These are phyloP conservation scores for Lasioglossum villosulum DNA, from an alignment of 2,888 invertebrate genomes.

Conservation along the genomic window DNA sequence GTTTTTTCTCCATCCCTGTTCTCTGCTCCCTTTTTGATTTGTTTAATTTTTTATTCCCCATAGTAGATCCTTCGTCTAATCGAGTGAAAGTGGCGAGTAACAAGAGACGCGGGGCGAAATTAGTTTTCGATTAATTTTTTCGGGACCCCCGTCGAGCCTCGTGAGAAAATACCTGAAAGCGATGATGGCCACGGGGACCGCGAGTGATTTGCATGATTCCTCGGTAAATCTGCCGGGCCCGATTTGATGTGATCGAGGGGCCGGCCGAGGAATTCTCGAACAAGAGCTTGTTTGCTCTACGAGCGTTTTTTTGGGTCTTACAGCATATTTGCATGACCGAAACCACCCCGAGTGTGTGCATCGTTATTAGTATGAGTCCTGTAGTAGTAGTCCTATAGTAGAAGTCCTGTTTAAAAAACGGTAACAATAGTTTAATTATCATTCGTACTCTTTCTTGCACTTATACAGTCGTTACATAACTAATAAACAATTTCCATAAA, in stretches of 20 bases:
- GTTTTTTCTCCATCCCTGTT: conserved; percentile 12
- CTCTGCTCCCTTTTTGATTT: not conserved
- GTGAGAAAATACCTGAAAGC: conserved; percentile 41
- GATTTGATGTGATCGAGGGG: conserved; percentile 38
- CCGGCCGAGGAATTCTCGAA: conserved; percentile 18
- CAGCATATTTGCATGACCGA: conserved; percentile 2
- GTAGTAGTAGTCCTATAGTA: too few species aligned
- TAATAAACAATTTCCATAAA: not conserved
- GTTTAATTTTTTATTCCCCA: not conserved
- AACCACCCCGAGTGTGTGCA: not conserved
- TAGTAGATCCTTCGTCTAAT: conserved; percentile 57
- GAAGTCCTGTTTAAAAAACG: too few species aligned
- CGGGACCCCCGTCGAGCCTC: not conserved
- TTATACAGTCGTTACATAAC: too few species aligned
- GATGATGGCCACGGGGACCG: conserved; percentile 41
- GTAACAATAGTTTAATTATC: not conserved
- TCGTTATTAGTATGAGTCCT: not conserved
- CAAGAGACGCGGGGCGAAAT: conserved; percentile 53
- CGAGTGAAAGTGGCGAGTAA: conserved; percentile 66
- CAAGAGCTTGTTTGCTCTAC: conserved; percentile 35
- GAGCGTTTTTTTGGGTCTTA: conserved; percentile 7
- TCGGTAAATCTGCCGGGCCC: conserved; percentile 46
- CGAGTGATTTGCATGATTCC: conserved; percentile 60
- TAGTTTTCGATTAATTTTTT: conserved; percentile 61
- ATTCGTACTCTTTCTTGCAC: not conserved